phyloP scores from a whole-genome alignment of 2,888 invertebrate genomes.

The Epinotia bilunana region DNA sequence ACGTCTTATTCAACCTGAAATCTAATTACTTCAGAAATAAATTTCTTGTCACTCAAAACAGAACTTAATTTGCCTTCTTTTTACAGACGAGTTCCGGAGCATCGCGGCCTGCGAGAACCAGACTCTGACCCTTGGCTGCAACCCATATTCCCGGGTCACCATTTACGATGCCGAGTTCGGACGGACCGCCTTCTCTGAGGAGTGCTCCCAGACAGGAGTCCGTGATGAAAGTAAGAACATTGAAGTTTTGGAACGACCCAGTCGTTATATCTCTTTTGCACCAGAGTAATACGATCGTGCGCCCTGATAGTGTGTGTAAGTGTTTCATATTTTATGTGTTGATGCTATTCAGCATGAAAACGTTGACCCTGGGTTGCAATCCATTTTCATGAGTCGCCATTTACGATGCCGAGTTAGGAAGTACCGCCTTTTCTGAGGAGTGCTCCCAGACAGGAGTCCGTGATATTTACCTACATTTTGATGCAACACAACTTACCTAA shows the following conservation, averaged over 20 bases:
- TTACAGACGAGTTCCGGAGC: constrained; percentile 94
- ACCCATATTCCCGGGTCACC: constrained; percentile 92
- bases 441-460: constrained; percentile 91
- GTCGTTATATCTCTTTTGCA: too few species aligned
- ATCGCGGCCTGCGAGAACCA: constrained; percentile 95
- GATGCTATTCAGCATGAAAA: too few species aligned
- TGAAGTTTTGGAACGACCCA: too few species aligned
- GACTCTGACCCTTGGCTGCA: constrained; percentile 91
- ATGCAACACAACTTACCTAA: too few species aligned
- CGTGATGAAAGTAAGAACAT: constrained; percentile 90
- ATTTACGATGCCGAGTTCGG: constrained; percentile 96
- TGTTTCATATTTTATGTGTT: too few species aligned
- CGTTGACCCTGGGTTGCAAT: constrained; percentile 91
- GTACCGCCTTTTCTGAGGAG: constrained; percentile 90
- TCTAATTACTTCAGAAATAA: too few species aligned
- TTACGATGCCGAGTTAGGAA: constrained; percentile 93
- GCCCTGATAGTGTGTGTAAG: too few species aligned
- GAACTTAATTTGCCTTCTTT: not conserved
- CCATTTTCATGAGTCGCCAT: constrained; percentile 93
- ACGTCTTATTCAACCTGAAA: too few species aligned
- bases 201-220: constrained; percentile 91
- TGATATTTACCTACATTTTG: too few species aligned
- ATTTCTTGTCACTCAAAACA: not conserved
- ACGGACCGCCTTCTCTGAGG: constrained; percentile 90
- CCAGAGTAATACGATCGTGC: too few species aligned